Percentiles rank a stretch among this genome's conserved stretches.
Conservation (phyloP, 2,113 vertebrate genomes). For the Hiodon alosoides region DNA sequence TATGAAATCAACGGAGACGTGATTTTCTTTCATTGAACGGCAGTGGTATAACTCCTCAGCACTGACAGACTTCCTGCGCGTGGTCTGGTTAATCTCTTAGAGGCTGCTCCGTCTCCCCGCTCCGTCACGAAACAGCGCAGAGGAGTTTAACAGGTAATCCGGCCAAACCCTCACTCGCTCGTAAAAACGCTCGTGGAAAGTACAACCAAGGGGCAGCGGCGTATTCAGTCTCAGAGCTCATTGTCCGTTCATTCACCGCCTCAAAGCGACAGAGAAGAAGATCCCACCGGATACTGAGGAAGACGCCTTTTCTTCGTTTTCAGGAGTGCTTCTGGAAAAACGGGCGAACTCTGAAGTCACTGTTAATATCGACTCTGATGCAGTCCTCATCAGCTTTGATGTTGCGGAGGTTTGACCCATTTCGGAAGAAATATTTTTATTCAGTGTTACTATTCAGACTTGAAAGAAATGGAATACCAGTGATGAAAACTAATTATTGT, state of each 20-base stretch:
- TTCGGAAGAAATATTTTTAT: neutral
- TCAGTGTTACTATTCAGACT: constrained; percentile 17
- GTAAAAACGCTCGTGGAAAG: neutral
- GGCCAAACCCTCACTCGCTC: neutral
- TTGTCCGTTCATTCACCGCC: too few species aligned
- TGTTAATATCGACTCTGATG: constrained; percentile 40
- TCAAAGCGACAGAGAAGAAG: neutral
- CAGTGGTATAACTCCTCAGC: constrained; percentile 18
- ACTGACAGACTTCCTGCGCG: constrained; percentile 33
- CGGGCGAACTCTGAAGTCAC: constrained; percentile 33
- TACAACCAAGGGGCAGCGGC: neutral
- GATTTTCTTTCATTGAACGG: neutral
- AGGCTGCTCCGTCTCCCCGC: constrained; percentile 15
- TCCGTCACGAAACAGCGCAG: neutral
- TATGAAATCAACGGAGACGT: neutral
- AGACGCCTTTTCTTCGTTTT: constrained; percentile 5
- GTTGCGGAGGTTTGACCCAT: constrained; percentile 30
- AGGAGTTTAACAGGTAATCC: too few species aligned
- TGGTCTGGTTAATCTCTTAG: constrained; percentile 22
- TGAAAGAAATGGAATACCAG: constrained; percentile 29
- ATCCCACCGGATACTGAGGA: neutral
- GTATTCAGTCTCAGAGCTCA: neutral
- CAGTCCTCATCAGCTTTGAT: constrained; percentile 36
- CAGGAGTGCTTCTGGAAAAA: constrained; percentile 14
- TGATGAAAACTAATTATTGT: constrained; percentile 2